Conservation (phyloP, 2,797 vertebrate genomes). For the Hirundo rustica region DNA sequence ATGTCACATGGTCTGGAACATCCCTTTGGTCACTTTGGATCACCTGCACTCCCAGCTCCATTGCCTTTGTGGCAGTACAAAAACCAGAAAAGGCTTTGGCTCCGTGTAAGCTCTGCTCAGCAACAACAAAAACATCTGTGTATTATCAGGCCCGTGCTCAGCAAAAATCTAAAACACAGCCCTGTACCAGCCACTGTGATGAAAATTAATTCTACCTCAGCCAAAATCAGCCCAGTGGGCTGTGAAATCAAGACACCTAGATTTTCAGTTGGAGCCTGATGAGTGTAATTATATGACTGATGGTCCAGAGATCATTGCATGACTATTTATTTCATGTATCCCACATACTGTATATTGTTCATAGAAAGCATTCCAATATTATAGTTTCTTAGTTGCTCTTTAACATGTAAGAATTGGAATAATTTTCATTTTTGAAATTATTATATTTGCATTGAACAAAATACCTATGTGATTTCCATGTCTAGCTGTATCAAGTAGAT, state of each 20-base stretch:
- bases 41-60: neutral
- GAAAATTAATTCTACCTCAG: neutral
- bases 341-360: neutral
- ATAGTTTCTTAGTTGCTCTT: slow-evolving; percentile 14
- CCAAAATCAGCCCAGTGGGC: neutral
- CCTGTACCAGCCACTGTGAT: neutral
- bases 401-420: neutral
- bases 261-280: neutral
- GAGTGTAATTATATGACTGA: neutral
- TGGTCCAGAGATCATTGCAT: neutral
- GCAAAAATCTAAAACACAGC: neutral
- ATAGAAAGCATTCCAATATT: neutral
- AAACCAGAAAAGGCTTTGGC: neutral
- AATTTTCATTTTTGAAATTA: slow-evolving; percentile 8
- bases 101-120: neutral
- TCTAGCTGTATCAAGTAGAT: neutral
- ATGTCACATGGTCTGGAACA: neutral
- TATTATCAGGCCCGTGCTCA: neutral
- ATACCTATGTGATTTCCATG: neutral
- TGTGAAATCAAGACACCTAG: neutral
- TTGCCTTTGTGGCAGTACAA: fast-evolving
- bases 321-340: neutral
- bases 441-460: slow-evolving; percentile 1
- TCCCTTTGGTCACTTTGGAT: neutral
- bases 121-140: neutral